phyloP scores from a whole-genome alignment of 2,113 vertebrate genomes.

The Myanophis thanlyinensis region DNA sequence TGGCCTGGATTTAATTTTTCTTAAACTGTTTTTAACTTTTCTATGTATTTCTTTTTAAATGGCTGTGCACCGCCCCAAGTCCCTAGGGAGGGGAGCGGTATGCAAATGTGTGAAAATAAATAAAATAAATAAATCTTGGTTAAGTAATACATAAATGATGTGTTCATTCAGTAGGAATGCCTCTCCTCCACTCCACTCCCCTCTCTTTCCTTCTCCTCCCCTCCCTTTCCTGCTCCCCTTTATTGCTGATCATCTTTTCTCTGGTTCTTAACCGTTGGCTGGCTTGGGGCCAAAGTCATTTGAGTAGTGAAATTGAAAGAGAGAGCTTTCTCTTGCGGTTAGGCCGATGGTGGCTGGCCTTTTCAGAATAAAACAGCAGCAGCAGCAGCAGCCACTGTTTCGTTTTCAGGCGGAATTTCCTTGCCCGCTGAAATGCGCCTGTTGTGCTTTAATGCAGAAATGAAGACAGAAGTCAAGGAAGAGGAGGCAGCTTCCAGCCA shows the following conservation, averaged over 20 bases:
- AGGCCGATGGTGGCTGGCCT: background rate
- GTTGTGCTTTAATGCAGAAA: slow-evolving; percentile 41
- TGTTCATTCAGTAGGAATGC: no score
- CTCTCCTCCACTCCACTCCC: no score
- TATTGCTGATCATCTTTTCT: background rate
- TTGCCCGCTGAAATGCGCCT: background rate
- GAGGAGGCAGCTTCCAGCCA: slow-evolving; percentile 42
- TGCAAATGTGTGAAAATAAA: no score
- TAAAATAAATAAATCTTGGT: no score
- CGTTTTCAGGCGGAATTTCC: background rate
- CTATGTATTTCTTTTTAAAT: no score
- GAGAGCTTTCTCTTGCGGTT: background rate
- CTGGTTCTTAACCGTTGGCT: background rate
- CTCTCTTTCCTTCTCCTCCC: no score
- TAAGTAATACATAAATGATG: no score
- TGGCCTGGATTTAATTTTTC: no score
- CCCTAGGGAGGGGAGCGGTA: no score
- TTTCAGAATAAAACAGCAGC: background rate
- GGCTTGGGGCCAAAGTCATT: background rate
- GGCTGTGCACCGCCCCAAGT: no score
- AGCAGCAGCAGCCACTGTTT: background rate
- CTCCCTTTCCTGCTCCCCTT: no score
- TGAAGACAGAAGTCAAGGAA: slow-evolving; percentile 65
- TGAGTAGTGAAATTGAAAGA: background rate
- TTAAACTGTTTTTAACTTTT: no score